Conservation (phyloP, 2,888 invertebrate species). For the Drosophila limbata region DNA sequence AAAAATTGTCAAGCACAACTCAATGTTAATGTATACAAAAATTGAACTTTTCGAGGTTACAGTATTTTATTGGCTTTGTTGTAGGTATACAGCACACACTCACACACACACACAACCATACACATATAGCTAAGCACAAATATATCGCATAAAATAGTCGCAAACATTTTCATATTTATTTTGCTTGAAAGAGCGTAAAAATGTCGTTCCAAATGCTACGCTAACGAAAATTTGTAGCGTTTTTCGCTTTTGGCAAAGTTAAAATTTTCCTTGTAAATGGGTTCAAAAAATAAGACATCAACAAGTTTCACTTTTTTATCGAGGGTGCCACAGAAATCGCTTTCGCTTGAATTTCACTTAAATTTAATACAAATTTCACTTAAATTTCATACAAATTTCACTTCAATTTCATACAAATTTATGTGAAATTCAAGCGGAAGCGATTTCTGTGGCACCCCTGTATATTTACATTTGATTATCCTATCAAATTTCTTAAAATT, state of each 20-base stretch:
- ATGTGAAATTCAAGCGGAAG: no score
- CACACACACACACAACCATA: conserved; percentile 14
- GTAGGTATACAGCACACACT: conserved; percentile 28
- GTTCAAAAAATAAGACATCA: no score
- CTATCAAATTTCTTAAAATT: no score
- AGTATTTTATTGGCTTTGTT: conserved; percentile 77
- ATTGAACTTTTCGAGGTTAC: conserved; percentile 81
- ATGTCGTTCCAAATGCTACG: conserved; percentile 63
- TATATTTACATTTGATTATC: no score
- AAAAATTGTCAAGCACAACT: conserved; percentile 80
- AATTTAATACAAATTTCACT: no score
- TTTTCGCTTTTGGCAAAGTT: conserved; percentile 41
- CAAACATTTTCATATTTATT: conserved; percentile 79
- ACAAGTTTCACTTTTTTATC: no score
- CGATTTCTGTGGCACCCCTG: no score
- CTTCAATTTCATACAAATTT: no score
- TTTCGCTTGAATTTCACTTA: no score
- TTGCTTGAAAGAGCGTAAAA: conserved; percentile 79
- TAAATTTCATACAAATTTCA: no score
- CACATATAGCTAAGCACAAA: conserved; percentile 12
- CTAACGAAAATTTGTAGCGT: conserved; percentile 30
- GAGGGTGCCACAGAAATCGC: no score
- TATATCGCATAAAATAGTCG: conserved; percentile 64
- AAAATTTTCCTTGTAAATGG: conserved; percentile 53
- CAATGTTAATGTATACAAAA: conserved; percentile 72